Base-by-base conservation (phyloP, 2,113 vertebrate species). In the Mixornis gularis region DNA sequence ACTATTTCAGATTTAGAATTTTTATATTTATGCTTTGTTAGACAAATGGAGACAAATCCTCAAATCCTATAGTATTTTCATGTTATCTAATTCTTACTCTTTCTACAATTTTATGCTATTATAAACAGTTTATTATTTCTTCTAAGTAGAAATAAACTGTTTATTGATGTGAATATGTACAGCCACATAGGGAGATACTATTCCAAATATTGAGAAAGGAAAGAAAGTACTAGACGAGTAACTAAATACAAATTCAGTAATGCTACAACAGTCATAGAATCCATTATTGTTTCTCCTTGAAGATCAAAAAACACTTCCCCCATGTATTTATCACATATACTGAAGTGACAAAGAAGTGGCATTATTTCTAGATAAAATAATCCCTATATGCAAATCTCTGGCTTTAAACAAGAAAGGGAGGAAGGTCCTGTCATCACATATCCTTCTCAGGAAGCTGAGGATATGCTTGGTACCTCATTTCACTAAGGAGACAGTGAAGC, bases 241-340 rank as follows among this genome's bases (percentile, higher is more conserved):
- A 96, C 85, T 90, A 93, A 93, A 79, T 74, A 93, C 24, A 77
- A 94, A 79, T 85, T 92, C 46, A 51, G 82, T 82, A 83, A 95
- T 64, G 52, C 52, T 66, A 44, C 43, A 70, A 68, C 79, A 78
- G 71, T 82, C 89, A 89, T 21, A 27, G 66, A 93, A 85, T 91
- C 55, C 51, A 70, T 81, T 82, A 84, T 63, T 92, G 79, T 85
- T 92, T 82, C 77, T 79, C 46, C 38, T 41, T 89, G 48, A 92
- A 83, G 43, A 92, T 17, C 59, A 83, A 15, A 48, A 89, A 92
- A 92, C 65, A 29, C 40, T 77, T 88, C 16, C 24, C 36, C 36
- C 36, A 36, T 46, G 26, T 74, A 73, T 68, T 87, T 86, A 70
- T 59, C 43, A 55, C 44, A 41, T 41, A 55, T 18, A 70, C 10